phyloP scores from a whole-genome alignment of 2,888 invertebrate genomes.

The Agrochola litura region DNA sequence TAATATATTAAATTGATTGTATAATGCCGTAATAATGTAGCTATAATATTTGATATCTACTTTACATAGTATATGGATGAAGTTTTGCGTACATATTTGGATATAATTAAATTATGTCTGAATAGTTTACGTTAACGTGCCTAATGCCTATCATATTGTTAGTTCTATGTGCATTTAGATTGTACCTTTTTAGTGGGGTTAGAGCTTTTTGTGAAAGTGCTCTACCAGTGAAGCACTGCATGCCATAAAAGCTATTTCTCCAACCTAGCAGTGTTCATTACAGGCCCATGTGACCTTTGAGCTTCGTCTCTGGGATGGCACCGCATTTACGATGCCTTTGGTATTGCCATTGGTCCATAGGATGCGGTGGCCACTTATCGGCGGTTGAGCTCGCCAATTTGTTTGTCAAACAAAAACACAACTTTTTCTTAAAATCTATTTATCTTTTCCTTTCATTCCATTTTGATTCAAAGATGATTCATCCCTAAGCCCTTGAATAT shows the following conservation, averaged over 20 bases:
- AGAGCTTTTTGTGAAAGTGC: neutral
- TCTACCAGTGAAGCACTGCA: no score
- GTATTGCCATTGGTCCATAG: no score
- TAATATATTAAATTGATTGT: conserved; percentile 27
- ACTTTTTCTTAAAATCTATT: no score
- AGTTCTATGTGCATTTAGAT: neutral
- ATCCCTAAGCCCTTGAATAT: neutral
- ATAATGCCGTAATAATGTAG: conserved; percentile 15
- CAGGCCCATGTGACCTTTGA: neutral
- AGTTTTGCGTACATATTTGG: neutral
- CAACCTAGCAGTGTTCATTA: no score
- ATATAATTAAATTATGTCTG: neutral
- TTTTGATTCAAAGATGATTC: neutral
- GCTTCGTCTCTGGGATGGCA: neutral
- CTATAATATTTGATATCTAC: conserved; percentile 14
- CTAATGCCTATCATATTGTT: neutral
- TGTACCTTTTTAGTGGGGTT: neutral
- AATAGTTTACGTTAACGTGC: neutral
- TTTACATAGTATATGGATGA: neutral
- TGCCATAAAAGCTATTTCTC: neutral
- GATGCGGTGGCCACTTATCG: neutral
- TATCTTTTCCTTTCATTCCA: neutral
- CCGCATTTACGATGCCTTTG: neutral
- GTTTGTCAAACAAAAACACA: neutral
- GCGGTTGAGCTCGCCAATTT: neutral